These are phyloP conservation scores for Onthophagus taurus DNA, from an alignment of 1,140 invertebrate species.

Conservation along the genomic window DNA sequence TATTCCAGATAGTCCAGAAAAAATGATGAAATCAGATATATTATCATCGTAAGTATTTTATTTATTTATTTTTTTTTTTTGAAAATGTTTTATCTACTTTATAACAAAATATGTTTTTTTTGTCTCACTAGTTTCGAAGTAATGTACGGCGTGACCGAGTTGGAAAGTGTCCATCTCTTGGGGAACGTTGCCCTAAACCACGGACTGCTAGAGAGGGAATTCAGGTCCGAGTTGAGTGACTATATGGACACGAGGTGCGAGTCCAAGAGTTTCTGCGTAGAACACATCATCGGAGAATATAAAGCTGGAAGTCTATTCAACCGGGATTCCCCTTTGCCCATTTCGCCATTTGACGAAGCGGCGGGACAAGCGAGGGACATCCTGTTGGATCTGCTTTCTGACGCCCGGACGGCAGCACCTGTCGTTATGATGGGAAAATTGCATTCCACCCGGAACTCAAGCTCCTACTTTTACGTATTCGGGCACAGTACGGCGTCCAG, in stretches of 20 bases:
- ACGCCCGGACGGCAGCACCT: slow-evolving; percentile 71
- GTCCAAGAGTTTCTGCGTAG: slow-evolving; percentile 50
- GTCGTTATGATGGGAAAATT: slow-evolving; percentile 61
- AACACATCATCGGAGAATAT: slow-evolving; percentile 59
- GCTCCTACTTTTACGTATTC: slow-evolving; percentile 84
- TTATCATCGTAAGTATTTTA: too few relatives aligned
- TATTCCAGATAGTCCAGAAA: slow-evolving; percentile 65
- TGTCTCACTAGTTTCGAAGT: slow-evolving; percentile 61
- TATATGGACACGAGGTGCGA: slow-evolving; percentile 59
- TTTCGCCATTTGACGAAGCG: slow-evolving; percentile 46
- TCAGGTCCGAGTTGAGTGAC: slow-evolving; percentile 68
- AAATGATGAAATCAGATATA: too few relatives aligned
- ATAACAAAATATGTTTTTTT: slow-evolving; percentile 4
- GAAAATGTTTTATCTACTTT: neutral
- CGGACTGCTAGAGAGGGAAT: slow-evolving; percentile 68
- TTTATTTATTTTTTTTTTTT: too few relatives aligned
- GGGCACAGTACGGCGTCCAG: slow-evolving; percentile 68
- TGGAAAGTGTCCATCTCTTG: slow-evolving; percentile 79
- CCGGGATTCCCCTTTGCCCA: slow-evolving; percentile 46
- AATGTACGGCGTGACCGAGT: slow-evolving; percentile 78
- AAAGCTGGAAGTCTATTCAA: slow-evolving; percentile 36
- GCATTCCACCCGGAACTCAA: slow-evolving; percentile 60
- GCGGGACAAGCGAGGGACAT: slow-evolving; percentile 52
- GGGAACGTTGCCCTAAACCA: slow-evolving; percentile 64
- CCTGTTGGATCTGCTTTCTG: slow-evolving; percentile 77